These are phyloP conservation scores for Catonia carolina DNA, from an alignment of 2,888 invertebrate genomes.

Conservation along the genomic window DNA sequence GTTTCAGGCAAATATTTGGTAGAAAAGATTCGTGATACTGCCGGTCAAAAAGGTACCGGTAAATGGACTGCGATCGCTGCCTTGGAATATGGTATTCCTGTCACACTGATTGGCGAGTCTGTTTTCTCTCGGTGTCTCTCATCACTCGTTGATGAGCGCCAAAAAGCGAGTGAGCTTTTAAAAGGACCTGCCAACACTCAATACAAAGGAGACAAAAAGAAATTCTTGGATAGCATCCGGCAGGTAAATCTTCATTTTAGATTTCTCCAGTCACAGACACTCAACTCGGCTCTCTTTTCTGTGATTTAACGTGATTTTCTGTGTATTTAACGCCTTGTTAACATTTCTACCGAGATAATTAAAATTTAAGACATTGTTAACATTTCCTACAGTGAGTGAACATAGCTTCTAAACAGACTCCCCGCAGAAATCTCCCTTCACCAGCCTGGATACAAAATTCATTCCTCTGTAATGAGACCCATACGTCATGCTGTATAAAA, in stretches of 20 bases:
- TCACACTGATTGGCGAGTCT: conserved; percentile 96
- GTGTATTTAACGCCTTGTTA: too few relatives aligned
- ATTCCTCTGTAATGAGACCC: too few relatives aligned
- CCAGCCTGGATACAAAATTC: too few relatives aligned
- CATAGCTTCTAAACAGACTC: too few relatives aligned
- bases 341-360: too few relatives aligned
- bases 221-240: conserved; percentile 76
- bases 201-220: conserved; percentile 64
- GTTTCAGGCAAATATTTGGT: conserved; percentile 62
- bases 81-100: conserved; percentile 91
- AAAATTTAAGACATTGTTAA: too few relatives aligned
- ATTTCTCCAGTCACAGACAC: too few relatives aligned
- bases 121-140: conserved; percentile 96
- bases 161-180: conserved; percentile 69
- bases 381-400: too few relatives aligned
- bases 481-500: too few relatives aligned
- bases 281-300: too few relatives aligned
- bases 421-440: too few relatives aligned
- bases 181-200: conserved; percentile 56
- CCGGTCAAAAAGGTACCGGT: conserved; percentile 98
- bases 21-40: conserved; percentile 90
- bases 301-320: too few relatives aligned
- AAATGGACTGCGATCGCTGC: conserved; percentile 99
- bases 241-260: conserved; percentile 47
- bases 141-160: conserved; percentile 80